Percentiles rank a stretch among this genome's conserved stretches.
Conservation (phyloP, 2,888 invertebrate species). For the Miltochrista miniata region DNA sequence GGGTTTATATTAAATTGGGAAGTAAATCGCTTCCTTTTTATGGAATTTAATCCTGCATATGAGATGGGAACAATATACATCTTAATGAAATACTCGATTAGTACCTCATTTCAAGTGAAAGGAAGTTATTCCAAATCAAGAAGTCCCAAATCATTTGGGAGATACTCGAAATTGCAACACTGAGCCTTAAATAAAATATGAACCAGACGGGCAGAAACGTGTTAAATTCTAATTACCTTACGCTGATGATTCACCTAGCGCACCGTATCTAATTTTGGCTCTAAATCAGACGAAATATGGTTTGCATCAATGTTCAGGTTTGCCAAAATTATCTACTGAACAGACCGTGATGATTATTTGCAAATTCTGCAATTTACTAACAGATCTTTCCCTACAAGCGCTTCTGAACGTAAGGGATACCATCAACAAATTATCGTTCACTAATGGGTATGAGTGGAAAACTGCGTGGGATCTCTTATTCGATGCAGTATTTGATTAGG, state of each 20-base stretch:
- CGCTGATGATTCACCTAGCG: slow-evolving; percentile 47
- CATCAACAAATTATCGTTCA: too few relatives aligned
- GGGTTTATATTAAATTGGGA: too few relatives aligned
- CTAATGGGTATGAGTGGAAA: too few relatives aligned
- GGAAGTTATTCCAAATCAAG: too few relatives aligned
- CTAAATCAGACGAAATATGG: slow-evolving; percentile 38
- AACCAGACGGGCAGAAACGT: slow-evolving; percentile 47
- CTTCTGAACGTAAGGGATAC: too few relatives aligned
- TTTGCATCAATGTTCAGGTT: slow-evolving; percentile 31
- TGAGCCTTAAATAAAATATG: slow-evolving; percentile 33
- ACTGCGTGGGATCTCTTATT: too few relatives aligned
- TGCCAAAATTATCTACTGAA: neutral
- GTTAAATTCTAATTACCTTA: slow-evolving; percentile 52
- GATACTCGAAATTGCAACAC: slow-evolving; percentile 16
- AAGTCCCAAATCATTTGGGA: neutral
- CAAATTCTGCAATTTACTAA: neutral
- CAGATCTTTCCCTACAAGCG: neutral
- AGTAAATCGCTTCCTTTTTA: too few relatives aligned
- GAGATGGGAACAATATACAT: too few relatives aligned
- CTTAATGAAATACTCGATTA: too few relatives aligned
- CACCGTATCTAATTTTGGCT: slow-evolving; percentile 54
- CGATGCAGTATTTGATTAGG: too few relatives aligned
- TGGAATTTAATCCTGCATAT: too few relatives aligned
- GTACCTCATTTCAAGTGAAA: neutral
- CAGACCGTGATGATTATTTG: neutral